Percentiles rank a stretch among this genome's conserved stretches.
phyloP scores from a whole-genome alignment of 64 coral and sea anemone species.

The Montipora cactus region DNA sequence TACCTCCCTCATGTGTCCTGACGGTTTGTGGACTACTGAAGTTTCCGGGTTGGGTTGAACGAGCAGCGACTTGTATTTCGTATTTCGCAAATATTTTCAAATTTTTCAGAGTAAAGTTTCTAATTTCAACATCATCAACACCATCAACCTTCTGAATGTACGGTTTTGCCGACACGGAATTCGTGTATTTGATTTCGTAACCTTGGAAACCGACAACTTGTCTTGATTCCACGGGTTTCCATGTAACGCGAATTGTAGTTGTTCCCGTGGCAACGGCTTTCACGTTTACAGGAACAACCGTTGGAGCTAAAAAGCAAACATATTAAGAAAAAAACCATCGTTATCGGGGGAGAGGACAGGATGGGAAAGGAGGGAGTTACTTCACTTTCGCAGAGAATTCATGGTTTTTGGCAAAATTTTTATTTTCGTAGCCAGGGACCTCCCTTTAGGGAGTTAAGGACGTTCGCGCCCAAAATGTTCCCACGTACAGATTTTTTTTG shows the following conservation, averaged over 20 bases:
- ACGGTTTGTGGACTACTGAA: slow-evolving; percentile 11
- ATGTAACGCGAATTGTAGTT: slow-evolving; percentile 22
- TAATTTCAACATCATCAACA: too few relatives aligned
- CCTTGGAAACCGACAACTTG: neutral
- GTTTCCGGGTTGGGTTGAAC: slow-evolving; percentile 30
- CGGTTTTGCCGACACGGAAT: neutral
- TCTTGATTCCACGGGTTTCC: neutral
- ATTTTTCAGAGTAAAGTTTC: neutral
- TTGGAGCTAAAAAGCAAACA: slow-evolving; percentile 30
- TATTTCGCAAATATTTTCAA: slow-evolving; percentile 46
- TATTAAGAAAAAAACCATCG: neutral
- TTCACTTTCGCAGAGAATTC: too few relatives aligned
- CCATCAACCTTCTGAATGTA: too few relatives aligned
- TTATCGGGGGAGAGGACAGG: too few relatives aligned
- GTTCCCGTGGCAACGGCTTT: neutral
- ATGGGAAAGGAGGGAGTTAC: too few relatives aligned
- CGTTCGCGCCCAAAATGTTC: too few relatives aligned
- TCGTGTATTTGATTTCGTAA: slow-evolving; percentile 16
- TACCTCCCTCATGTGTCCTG: slow-evolving; percentile 56
- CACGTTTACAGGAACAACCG: slow-evolving; percentile 14
- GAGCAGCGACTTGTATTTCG: slow-evolving; percentile 35
- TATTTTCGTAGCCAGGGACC: too few relatives aligned
- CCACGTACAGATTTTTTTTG: too few relatives aligned
- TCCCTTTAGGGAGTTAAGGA: too few relatives aligned
- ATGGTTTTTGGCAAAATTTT: too few relatives aligned